A percentile compares a stretch with the other conserved stretches of the same genome.
These are phyloP conservation scores for Brachionus koreanus DNA, from an alignment of 1,140 invertebrate species.

Conservation along the genomic window DNA sequence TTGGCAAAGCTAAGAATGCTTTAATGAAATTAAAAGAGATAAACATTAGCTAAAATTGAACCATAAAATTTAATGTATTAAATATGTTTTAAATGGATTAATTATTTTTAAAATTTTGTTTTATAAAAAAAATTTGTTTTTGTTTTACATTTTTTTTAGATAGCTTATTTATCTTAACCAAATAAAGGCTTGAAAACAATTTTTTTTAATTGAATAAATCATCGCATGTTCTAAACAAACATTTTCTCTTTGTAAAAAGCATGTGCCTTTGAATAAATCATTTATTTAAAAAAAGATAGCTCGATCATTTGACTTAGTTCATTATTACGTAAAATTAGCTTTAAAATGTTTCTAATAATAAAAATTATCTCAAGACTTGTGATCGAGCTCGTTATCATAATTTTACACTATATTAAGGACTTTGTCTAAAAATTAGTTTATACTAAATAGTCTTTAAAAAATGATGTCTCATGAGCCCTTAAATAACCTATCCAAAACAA, in stretches of 20 bases:
- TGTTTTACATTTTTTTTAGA: slow-evolving; percentile 30
- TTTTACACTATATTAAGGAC: neutral
- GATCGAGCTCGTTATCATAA: neutral
- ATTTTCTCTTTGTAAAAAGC: neutral
- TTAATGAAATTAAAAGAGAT: neutral
- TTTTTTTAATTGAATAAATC: neutral
- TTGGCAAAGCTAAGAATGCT: slow-evolving; percentile 36
- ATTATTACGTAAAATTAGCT: slow-evolving; percentile 10
- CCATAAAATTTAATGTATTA: slow-evolving; percentile 6
- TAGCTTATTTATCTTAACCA: slow-evolving; percentile 6
- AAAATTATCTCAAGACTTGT: neutral
- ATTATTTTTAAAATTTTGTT: neutral
- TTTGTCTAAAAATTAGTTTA: neutral
- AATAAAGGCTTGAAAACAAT: neutral
- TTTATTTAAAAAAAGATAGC: neutral
- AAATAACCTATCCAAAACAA: neutral
- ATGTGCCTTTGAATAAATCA: slow-evolving; percentile 9
- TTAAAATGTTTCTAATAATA: neutral
- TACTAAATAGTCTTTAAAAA: neutral
- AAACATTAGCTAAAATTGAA: neutral
- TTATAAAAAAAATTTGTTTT: slow-evolving; percentile 34
- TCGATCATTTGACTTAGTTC: neutral
- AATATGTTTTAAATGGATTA: neutral
- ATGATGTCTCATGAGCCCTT: neutral
- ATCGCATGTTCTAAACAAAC: neutral